Conservation (phyloP, 1,140 invertebrate genomes). For the Euglossa dilemma region DNA sequence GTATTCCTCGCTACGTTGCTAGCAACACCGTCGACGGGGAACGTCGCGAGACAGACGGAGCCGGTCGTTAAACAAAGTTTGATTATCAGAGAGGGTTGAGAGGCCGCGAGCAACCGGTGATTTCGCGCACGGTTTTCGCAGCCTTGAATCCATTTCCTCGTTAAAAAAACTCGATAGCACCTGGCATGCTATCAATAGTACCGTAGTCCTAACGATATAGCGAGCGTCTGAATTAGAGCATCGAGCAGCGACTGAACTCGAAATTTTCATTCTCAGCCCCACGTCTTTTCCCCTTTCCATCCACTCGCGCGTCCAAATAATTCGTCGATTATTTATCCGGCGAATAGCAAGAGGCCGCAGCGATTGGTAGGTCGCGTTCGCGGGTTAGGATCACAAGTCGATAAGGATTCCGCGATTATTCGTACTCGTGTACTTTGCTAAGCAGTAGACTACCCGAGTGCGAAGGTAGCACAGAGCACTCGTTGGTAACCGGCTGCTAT, state of each 20-base stretch:
- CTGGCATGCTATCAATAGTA: neutral
- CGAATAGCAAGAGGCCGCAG: too few species aligned
- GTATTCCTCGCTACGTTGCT: neutral
- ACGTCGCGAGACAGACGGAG: neutral
- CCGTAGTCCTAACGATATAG: neutral
- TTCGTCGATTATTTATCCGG: too few species aligned
- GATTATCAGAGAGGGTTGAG: neutral
- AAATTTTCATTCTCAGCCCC: too few species aligned
- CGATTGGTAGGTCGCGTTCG: too few species aligned
- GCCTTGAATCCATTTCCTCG: neutral
- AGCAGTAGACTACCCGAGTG: too few species aligned
- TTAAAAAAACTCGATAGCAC: slow-evolving; percentile 8
- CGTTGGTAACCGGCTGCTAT: too few species aligned
- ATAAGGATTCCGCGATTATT: too few species aligned
- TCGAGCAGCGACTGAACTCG: neutral
- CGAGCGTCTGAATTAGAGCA: neutral
- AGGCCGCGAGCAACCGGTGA: neutral
- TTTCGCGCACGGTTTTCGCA: neutral
- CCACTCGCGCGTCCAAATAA: too few species aligned
- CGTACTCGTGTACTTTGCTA: too few species aligned
- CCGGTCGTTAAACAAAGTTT: neutral
- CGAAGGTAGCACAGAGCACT: too few species aligned
- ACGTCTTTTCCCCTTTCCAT: too few species aligned
- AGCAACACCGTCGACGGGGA: neutral
- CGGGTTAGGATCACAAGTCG: too few species aligned